phyloP scores from a whole-genome alignment of 2,888 invertebrate genomes.

The Heliconius aoede region DNA sequence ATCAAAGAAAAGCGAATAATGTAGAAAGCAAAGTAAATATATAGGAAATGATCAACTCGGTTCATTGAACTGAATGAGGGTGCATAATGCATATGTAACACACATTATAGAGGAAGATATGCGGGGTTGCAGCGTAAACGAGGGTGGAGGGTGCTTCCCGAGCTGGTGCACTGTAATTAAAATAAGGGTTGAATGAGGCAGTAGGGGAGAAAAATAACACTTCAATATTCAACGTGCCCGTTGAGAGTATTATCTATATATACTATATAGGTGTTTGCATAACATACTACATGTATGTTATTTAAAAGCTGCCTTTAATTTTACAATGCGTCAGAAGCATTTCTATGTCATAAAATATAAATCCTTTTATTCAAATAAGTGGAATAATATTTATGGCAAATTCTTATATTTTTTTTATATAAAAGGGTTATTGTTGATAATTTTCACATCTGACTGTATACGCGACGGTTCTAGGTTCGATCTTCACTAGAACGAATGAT shows the following conservation, averaged over 20 bases:
- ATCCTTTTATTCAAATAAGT: no score
- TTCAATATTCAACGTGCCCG: slow-evolving; percentile 8
- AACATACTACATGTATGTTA: background rate
- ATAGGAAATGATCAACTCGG: slow-evolving; percentile 23
- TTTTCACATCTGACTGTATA: no score
- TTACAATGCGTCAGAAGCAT: no score
- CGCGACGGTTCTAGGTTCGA: no score
- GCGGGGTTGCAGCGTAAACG: slow-evolving; percentile 20
- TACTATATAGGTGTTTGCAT: background rate
- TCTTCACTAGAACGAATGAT: no score
- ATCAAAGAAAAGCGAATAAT: background rate
- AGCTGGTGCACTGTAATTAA: slow-evolving; percentile 35
- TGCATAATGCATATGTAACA: slow-evolving; percentile 9
- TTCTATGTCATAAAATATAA: no score
- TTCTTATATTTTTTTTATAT: no score
- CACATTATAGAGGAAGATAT: slow-evolving; percentile 18
- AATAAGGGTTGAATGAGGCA: slow-evolving; percentile 13
- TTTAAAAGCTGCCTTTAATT: no score
- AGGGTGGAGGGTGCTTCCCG: slow-evolving; percentile 9
- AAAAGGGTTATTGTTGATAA: no score
- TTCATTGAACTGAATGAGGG: slow-evolving; percentile 40
- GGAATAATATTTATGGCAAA: no score
- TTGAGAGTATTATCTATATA: background rate
- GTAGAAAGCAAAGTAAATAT: slow-evolving; percentile 1
- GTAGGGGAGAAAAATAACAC: slow-evolving; percentile 2